These are phyloP conservation scores for Romanogobio albipinnatus DNA, from an alignment of 2,113 vertebrate genomes.

Conservation along the genomic window DNA sequence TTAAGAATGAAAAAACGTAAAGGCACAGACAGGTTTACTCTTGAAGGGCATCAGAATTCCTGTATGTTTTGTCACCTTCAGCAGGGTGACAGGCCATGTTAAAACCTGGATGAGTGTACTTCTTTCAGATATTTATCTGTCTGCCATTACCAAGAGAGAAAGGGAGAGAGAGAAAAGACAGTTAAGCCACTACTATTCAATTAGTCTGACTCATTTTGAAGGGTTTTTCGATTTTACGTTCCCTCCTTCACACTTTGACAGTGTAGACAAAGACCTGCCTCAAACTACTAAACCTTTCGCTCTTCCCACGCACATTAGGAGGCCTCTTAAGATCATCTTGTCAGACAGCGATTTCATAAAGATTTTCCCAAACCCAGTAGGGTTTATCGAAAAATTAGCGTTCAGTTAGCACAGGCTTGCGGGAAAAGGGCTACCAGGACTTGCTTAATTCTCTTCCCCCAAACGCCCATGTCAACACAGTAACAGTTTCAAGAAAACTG, in stretches of 20 bases:
- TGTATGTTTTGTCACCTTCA: conserved; percentile 24
- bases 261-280: conserved; percentile 58
- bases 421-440: neutral
- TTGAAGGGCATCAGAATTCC: neutral
- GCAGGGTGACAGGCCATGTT: neutral
- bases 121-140: conserved; percentile 34
- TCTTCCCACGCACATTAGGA: conserved; percentile 10
- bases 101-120: conserved; percentile 16
- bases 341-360: conserved; percentile 23
- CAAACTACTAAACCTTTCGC: conserved; percentile 10
- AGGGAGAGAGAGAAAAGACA: conserved; percentile 16
- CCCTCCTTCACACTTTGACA: conserved; percentile 65
- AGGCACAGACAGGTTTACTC: neutral
- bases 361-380: neutral
- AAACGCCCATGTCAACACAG: neutral
- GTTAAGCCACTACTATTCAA: conserved; percentile 57
- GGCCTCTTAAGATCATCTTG: conserved; percentile 2
- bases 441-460: too few species aligned
- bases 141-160: conserved; percentile 21
- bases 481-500: conserved; percentile 11
- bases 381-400: conserved; percentile 23
- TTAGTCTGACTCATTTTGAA: conserved; percentile 57
- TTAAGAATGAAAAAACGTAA: neutral
- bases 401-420: neutral
- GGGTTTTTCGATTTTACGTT: conserved; percentile 60